Base-by-base conservation (phyloP, 2,888 invertebrate species). In the Cecidostiba fungosa region DNA sequence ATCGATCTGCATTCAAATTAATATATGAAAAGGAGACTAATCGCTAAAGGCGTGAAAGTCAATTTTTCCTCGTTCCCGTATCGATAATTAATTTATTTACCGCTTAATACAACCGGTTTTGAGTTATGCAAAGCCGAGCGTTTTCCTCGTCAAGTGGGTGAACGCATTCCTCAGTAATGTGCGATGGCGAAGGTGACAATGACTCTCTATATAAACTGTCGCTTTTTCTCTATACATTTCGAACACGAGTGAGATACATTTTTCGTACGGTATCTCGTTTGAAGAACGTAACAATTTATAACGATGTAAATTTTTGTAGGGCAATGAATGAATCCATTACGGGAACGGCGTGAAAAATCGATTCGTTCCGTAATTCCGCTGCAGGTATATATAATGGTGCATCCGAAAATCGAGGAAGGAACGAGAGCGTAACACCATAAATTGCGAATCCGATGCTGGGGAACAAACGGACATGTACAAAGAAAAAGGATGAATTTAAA, bases 391-490 rank as follows among this genome's bases (percentile, higher is more conserved):
- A 36, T 36, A 6, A 36, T n/a, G n/a, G 32, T 6, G 32, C 47
- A 23, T 14, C 43, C n/a, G 62, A 43, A 78, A 29, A 47, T 66
- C 43, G 29, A 36, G 16, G 66, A 6, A 26, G 29, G 47, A 50
- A 69, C 26, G 23, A 14, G 47, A 77, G 73, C 66, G 29, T 39
- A 47, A 66, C 23, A 47, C 54, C 54, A 77, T 77, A 83, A 83
- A 77, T 77, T 77, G 77, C 77, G 39, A 83, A 77, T 77, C 59
- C 54, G 54, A 70, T 43, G 59, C 82, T 16, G 43, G 62, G 32
- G 47, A 82, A 82, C 19, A 76, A 32, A 76, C 32, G 74, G 2
- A 32, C 29, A 14, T 14, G 19, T 26, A 72, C 39, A 78, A 59
- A 8, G 39, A 73, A 78, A 78, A 47, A 26, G 43, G 73, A 47